These are phyloP conservation scores for Diuraphis noxia DNA, from an alignment of 1,140 invertebrate genomes.

Conservation along the genomic window DNA sequence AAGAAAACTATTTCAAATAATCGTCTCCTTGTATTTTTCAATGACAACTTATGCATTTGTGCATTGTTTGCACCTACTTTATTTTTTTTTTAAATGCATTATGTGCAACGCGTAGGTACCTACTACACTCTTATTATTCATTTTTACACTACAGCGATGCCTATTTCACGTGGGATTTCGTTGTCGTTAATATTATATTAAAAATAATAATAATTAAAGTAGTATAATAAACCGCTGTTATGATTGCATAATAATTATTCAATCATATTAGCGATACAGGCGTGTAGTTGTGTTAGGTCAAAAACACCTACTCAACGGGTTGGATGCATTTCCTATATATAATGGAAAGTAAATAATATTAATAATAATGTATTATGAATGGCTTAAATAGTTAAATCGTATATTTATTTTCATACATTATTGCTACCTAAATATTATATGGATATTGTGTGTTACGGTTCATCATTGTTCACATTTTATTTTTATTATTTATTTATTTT, in stretches of 20 bases:
- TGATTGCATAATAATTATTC: neutral
- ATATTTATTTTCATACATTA: neutral
- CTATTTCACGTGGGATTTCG: neutral
- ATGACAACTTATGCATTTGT: neutral
- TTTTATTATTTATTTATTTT: neutral
- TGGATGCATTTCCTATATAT: neutral
- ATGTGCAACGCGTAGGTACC: neutral
- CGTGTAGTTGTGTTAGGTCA: neutral
- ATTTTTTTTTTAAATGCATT: neutral
- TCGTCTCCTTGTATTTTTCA: neutral
- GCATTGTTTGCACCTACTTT: neutral
- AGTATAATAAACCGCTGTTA: too few species aligned
- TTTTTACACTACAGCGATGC: neutral
- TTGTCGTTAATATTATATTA: neutral
- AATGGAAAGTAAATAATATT: neutral
- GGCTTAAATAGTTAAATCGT: neutral
- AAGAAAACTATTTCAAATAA: neutral
- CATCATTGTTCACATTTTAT: neutral
- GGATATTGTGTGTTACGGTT: neutral
- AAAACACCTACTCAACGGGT: neutral
- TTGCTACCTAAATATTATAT: neutral
- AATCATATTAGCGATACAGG: neutral
- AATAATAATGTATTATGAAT: neutral
- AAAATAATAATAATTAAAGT: too few species aligned
- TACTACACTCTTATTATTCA: neutral